A percentile compares a stretch with the other conserved stretches of the same genome.
Evolutionary conservation across 2,113 vertebrate species (phyloP).

Genomic region (Fregata magnificens): DNA sequence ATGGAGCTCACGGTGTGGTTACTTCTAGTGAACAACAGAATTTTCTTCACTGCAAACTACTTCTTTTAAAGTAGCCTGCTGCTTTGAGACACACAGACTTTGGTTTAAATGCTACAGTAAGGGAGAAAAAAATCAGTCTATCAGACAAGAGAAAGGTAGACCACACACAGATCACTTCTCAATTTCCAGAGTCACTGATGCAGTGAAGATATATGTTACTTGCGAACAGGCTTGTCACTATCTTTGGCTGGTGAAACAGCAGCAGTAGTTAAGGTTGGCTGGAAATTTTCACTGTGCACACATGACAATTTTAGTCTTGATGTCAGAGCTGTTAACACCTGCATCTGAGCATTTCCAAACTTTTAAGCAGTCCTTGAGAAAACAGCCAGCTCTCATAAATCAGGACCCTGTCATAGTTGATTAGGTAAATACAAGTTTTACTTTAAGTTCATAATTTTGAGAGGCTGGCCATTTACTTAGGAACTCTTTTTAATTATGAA

Average conservation of each 20-base stretch:
- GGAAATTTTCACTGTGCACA: not conserved
- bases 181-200: slow-evolving; percentile 65
- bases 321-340: not conserved
- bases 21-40: not conserved
- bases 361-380: not conserved
- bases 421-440: not conserved
- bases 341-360: not conserved
- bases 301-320: not conserved
- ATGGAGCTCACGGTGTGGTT: not conserved
- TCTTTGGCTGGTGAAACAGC: slow-evolving; percentile 44
- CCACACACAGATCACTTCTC: slow-evolving; percentile 60
- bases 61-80: not conserved
- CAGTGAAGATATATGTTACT: slow-evolving; percentile 48
- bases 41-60: not conserved
- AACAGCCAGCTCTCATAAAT: not conserved
- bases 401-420: not conserved
- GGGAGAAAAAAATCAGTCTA: slow-evolving; percentile 5
- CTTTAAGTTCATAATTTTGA: not conserved
- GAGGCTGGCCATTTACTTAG: not conserved
- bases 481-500: not conserved
- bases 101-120: slow-evolving; percentile 4
- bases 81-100: not conserved
- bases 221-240: slow-evolving; percentile 33
- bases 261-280: slow-evolving; percentile 39
- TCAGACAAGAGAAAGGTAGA: slow-evolving; percentile 39